Evolutionary conservation across 2,113 vertebrate species (phyloP), one percentile per base, ranked within the genome.

Genomic region (Cebidichthys violaceus): DNA sequence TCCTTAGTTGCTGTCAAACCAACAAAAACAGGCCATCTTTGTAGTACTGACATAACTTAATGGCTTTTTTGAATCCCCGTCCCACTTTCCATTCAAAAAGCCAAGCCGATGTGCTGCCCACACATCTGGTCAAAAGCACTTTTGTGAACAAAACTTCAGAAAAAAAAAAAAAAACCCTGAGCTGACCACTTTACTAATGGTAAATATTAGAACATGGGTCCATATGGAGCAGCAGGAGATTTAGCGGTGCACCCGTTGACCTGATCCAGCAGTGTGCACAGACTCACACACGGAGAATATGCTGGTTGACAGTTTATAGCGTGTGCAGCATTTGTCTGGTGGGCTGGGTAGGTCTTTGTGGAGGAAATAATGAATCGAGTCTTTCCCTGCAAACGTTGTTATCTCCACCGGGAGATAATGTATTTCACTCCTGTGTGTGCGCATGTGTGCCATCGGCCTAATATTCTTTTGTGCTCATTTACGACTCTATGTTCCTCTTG

Each of bases 61-160:
- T 27, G 22, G 20, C 78, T 37, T 57, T 37, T 57, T 11, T 33
- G 2, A 70, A 59, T 5, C 45, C 45, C 35, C 13, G 4, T 17
- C 11, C 10, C 27, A 61, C 66, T 20, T 41, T 64, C 13, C 24
- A 71, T 33, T 41, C 24, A 71, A 41, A 41, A 62, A 64, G 33
- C 33, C 5, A 2, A 41, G 43, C 33, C 33, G 9, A 24, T 54
- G 45, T 31, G 59, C 18, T 9, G 43, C 47, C 27, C 35, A 33
- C 47, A 33, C 39, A 37, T 73, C 29, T 59, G 39, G 22, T 50
- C 22, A 14, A 39, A 59, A 37, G 78, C 70, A 57, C 60, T 72
- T 5, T 13, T 14, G 45, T 4, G 15, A 57, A 55, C 17, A 45
- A 29, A 64, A 50, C 52, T n/a, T 31, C 45, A 75, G n/a, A 31